Percentiles rank a stretch among this genome's conserved stretches.
Conservation (phyloP, 2,888 invertebrate genomes). For the Tipula confusa region DNA sequence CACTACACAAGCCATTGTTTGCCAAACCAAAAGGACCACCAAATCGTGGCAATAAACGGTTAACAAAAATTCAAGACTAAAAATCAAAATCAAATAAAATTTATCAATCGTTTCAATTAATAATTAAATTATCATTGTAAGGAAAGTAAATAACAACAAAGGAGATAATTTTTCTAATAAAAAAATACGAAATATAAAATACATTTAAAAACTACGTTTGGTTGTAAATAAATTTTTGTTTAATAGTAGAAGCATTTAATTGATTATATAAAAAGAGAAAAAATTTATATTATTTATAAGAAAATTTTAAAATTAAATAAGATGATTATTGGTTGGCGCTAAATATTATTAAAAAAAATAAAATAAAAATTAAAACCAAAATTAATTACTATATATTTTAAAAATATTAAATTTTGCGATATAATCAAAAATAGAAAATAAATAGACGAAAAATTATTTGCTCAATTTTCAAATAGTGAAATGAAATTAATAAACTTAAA, state of each 20-base stretch:
- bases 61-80: slow-evolving; percentile 52
- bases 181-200: background rate
- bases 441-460: background rate
- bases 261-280: background rate
- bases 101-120: background rate
- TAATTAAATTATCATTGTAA: background rate
- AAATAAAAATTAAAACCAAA: background rate
- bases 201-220: background rate
- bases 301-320: background rate
- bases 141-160: background rate
- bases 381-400: no score
- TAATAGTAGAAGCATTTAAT: slow-evolving; percentile 16
- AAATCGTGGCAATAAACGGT: slow-evolving; percentile 83
- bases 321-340: background rate
- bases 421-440: background rate
- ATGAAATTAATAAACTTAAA: background rate
- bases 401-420: background rate
- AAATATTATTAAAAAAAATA: background rate
- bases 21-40: slow-evolving; percentile 96
- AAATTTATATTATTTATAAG: background rate
- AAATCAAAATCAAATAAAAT: background rate
- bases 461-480: slow-evolving; percentile 12
- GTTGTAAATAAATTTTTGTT: slow-evolving; percentile 9
- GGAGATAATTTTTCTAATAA: background rate
- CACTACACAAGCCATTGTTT: slow-evolving; percentile 84